Evolutionary conservation across 2,113 vertebrate genomes (phyloP).

Genomic region (Petroica traversi): DNA sequence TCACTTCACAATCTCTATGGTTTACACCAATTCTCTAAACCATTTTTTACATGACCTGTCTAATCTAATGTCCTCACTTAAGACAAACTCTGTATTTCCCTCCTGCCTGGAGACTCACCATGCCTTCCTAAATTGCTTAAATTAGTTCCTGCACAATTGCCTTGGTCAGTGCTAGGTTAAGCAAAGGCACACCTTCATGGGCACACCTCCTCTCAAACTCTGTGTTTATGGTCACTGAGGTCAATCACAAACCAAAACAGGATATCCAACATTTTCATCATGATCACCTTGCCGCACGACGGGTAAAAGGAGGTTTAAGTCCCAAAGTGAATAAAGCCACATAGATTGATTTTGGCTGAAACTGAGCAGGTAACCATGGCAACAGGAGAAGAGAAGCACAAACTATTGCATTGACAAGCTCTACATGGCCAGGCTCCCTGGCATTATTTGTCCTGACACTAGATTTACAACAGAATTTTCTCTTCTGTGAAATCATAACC

Average conservation of each 20-base stretch:
- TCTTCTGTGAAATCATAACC: neutral
- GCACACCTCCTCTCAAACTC: neutral
- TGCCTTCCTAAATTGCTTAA: neutral
- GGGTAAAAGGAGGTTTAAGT: neutral
- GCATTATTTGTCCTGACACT: neutral
- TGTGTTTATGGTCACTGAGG: neutral
- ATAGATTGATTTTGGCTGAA: neutral
- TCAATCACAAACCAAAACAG: neutral
- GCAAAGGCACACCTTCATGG: neutral
- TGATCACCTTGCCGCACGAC: neutral
- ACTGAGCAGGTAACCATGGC: neutral
- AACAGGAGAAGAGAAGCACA: neutral
- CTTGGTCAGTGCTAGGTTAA: neutral
- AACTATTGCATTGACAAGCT: neutral
- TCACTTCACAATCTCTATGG: neutral
- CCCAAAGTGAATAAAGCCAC: neutral
- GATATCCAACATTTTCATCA: neutral
- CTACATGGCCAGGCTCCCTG: neutral
- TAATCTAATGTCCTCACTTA: neutral
- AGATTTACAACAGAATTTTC: neutral
- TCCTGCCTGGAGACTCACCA: neutral
- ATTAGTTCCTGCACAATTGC: neutral
- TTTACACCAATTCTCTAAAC: neutral
- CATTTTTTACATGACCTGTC: neutral
- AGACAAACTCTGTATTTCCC: neutral